Conservation (phyloP, 2,113 vertebrate species). For the Proterorhinus semilunaris region DNA sequence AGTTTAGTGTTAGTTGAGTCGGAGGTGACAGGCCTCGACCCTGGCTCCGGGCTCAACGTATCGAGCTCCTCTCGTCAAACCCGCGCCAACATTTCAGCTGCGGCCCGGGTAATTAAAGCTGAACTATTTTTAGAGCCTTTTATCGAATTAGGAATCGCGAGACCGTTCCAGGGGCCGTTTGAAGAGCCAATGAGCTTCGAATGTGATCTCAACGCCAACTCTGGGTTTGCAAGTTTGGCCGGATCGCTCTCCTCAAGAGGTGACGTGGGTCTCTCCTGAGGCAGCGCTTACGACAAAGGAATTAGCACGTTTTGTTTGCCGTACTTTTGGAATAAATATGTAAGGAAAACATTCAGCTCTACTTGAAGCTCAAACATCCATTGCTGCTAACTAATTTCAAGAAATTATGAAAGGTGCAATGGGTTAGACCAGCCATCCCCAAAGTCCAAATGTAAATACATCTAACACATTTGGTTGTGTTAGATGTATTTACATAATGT, state of each 20-base stretch:
- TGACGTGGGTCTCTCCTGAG: background rate
- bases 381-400: too few relatives aligned
- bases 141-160: background rate
- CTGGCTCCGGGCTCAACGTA: slow-evolving; percentile 26
- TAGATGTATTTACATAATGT: too few relatives aligned
- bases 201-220: background rate
- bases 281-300: too few relatives aligned
- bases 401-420: too few relatives aligned
- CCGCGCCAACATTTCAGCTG: slow-evolving; percentile 4
- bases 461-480: too few relatives aligned
- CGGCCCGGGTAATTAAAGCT: slow-evolving; percentile 1
- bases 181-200: background rate
- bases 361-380: too few relatives aligned
- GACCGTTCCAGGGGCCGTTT: background rate
- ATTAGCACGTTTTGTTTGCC: too few relatives aligned
- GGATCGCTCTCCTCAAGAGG: background rate
- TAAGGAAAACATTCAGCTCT: too few relatives aligned
- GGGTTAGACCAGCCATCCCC: too few relatives aligned
- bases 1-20: slow-evolving; percentile 50
- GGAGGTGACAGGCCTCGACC: slow-evolving; percentile 50
- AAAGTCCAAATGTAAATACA: too few relatives aligned
- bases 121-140: slow-evolving; percentile 5
- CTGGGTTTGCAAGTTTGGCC: background rate
- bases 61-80: slow-evolving; percentile 35
- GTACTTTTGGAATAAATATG: too few relatives aligned